Base-by-base conservation (phyloP, 2,797 vertebrate species). In the Pteronotus mesoamericanus region DNA sequence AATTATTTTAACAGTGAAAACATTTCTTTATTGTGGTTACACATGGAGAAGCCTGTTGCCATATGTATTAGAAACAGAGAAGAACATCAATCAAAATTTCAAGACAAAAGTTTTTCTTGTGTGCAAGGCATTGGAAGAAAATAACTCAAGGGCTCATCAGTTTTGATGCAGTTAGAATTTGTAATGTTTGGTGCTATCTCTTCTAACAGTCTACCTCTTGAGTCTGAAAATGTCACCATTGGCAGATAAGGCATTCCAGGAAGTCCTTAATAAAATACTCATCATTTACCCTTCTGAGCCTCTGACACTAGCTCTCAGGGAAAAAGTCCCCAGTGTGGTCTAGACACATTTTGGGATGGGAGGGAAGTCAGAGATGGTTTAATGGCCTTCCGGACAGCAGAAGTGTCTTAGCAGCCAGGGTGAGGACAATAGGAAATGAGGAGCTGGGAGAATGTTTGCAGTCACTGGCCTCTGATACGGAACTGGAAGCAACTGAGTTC, bases 1-100 rank as follows among this genome's bases (percentile, higher is more conserved):
- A 93, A 93, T 77, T 80, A 87, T n/a, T 88, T 51, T 74, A 78
- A 72, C 9, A 78, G 19, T 51, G 71, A 86, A 96, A 88, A 69
- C 42, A n/a, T 64, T 91, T 87, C 59, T 86, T 91, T 94, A 39
- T 69, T 66, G 21, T 84, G 80, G 48, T 83, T 79, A 53, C 7
- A 86, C 14, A 61, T 29, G 46, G 64, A 74, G 72, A 94, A 21
- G 12, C 75, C 12, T 74, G 57, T 69, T 44, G 57, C 88, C 32
- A 55, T 0, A 57, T 69, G 26, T 75, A 44, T 29, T 16, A 83
- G 53, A 53, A 94, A 86, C 16, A 88, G 55, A 72, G 71, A 61
- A n/a, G 21, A n/a, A 77, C 24, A 37, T 32, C 29, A 75, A 37
- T 66, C 39, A 68, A 37, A 21, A 72, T 75, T 85, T 85, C 42